Evolutionary conservation across 1,140 invertebrate genomes (phyloP), one percentile per base, ranked within the genome.

Genomic region (Anastatus disparis): DNA sequence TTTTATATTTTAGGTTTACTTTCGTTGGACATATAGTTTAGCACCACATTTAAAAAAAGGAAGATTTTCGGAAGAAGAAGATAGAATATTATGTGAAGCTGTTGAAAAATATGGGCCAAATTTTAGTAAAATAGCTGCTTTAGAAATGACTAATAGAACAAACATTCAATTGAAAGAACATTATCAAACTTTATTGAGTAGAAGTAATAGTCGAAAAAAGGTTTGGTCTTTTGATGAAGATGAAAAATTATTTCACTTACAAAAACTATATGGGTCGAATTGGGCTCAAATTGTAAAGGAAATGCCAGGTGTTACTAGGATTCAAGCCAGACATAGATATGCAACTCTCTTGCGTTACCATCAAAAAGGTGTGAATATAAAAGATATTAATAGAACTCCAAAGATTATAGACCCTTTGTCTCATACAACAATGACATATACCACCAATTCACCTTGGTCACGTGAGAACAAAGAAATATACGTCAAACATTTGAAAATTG

Each of bases 11-110:
- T 46, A 72, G 70, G 64, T 72, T 13, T 72, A 92, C 75, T 83
- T 81, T 58, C 85, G 87, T 40, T 86, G 84, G 79, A 86, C 75
- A 35, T 85, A 86, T 20, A 86, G 82, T 29, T 81, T 87, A 2
- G 77, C 82, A 9, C 84, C 85, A 8, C 74, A 81, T 38, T 69
- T 87, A 20, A 83, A 76, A 29, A 90, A 89, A 77, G 89, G 89
- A 7, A 83, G 87, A 73, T 92, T 92, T 75, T 86, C 88, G 0
- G 67, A 81, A 9, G 87, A 87, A 63, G 92, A 93, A 81, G 90
- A 92, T 76, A 75, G 88, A 9, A 82, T 89, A 17, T 80, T 93
- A 2, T 73, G 88, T 6, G 83, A 88, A n/a, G 88, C 88, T 64
- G 84, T 89, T 0, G 79, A 86, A 10, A 88, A 89, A 69, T 91